Evolutionary conservation across 2,888 invertebrate genomes (phyloP), one percentile per base, ranked within the genome.

Genomic region (Harpalus rubripes): DNA sequence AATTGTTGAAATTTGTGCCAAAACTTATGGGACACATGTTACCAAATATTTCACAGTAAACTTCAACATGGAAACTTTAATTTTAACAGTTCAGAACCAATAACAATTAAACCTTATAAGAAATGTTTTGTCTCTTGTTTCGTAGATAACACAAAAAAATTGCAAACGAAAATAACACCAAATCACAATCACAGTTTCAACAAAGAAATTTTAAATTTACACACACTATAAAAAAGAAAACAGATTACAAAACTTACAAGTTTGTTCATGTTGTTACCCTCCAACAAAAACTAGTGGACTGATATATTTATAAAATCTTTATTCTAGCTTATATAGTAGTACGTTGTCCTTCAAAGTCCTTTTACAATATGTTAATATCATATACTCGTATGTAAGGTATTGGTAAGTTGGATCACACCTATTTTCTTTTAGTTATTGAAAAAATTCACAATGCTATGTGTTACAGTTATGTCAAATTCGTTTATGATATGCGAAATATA

Each of bases 251-350:
- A 68, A 68, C 68, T 68, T 68, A 68, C 68, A 15, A 68, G 32
- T 41, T 26, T 26, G 15, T 68, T 68, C 68, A 68, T 68, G 39
- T 68, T 68, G 68, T 32, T 39, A 63, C 26, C 68, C 68, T 68
- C 68, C n/a, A 26, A 68, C 39, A 32, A 39, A 39, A 39, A 39
- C 15, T 8, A 68, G 68, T 68, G 68, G 68, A 68, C 68, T 68
- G 68, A 68, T 68, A 68, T 68, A 15, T 15, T 68, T 68, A n/a
- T 3, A 6, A 5, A 68, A 39, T 39, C 12, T 39, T 39, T n/a
- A 59, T 59, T 68, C 6, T 10, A 32, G 39, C 41, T 41, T 68
- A 68, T 68, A 68, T 68, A 68, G n/a, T 68, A 12, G 7, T 39
- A 4, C 15, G 6, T 39, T 15, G 68, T 12, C 68, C 68, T 68